Conservation (phyloP, 1,140 invertebrate genomes). For the Capitella teleta region DNA sequence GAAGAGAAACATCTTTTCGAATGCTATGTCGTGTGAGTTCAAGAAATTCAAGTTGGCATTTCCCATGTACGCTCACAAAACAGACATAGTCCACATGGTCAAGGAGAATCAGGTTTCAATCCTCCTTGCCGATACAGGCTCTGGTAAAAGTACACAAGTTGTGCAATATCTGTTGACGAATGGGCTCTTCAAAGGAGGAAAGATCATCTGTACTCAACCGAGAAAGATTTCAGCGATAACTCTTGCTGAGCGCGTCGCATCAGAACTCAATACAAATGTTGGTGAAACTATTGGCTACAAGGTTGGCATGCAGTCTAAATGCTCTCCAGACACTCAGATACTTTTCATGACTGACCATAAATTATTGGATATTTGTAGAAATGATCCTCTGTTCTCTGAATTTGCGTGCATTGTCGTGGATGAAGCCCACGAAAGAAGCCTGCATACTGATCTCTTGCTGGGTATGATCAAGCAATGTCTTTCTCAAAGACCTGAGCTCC, state of each 20-base stretch:
- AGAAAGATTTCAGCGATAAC: slow-evolving; percentile 33
- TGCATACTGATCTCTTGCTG: slow-evolving; percentile 86
- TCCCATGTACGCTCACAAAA: neutral
- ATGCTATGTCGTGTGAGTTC: too few species aligned
- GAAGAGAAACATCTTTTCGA: too few species aligned
- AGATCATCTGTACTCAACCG: slow-evolving; percentile 55
- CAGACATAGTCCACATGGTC: neutral
- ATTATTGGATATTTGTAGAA: slow-evolving; percentile 64
- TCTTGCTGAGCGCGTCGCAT: slow-evolving; percentile 28
- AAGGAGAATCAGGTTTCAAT: slow-evolving; percentile 47
- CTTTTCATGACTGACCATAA: slow-evolving; percentile 99
- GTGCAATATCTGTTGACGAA: slow-evolving; percentile 29
- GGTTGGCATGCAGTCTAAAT: slow-evolving; percentile 60
- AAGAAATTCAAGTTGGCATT: neutral
- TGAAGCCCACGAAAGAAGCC: slow-evolving; percentile 92
- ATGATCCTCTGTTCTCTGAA: slow-evolving; percentile 74
- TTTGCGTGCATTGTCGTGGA: slow-evolving; percentile 91
- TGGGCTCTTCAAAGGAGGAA: slow-evolving; percentile 50
- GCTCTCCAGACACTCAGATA: slow-evolving; percentile 67
- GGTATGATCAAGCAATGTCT: slow-evolving; percentile 86
- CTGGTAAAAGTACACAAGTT: slow-evolving; percentile 55
- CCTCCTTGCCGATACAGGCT: slow-evolving; percentile 91
- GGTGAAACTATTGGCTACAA: slow-evolving; percentile 37
- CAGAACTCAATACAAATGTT: slow-evolving; percentile 27
- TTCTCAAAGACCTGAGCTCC: slow-evolving; percentile 56